Conservation (phyloP, 2,888 invertebrate genomes). For the Plutella xylostella region DNA sequence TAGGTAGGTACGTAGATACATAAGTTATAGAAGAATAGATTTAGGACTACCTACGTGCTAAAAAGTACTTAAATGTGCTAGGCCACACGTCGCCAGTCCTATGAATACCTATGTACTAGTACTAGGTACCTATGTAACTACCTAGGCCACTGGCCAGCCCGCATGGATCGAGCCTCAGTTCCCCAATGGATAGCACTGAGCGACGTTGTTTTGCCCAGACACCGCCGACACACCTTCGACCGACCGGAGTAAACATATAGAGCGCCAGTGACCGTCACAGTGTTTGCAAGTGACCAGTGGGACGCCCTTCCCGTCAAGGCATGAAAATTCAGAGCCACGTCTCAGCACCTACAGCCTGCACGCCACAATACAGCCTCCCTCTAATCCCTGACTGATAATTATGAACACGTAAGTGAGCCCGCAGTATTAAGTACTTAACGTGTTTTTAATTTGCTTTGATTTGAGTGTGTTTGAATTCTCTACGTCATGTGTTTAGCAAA, state of each 20-base stretch:
- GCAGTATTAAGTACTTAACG: background rate
- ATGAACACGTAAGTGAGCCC: slow-evolving; percentile 37
- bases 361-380: slow-evolving; percentile 13
- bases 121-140: too few species aligned
- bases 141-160: too few species aligned
- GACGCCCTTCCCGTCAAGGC: slow-evolving; percentile 20
- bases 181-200: slow-evolving; percentile 23
- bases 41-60: too few species aligned
- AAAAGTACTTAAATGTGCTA: too few species aligned
- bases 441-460: background rate
- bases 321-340: slow-evolving; percentile 25
- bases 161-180: too few species aligned
- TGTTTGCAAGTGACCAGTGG: background rate
- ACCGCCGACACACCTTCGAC: background rate
- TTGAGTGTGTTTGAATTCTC: too few species aligned
- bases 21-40: too few species aligned
- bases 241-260: background rate
- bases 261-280: too few species aligned
- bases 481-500: too few species aligned
- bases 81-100: too few species aligned
- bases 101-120: too few species aligned
- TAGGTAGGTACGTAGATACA: too few species aligned
- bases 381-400: slow-evolving; percentile 26
- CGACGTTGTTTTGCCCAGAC: slow-evolving; percentile 20
- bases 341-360: background rate